Evolutionary conservation across 2,113 vertebrate genomes (phyloP), one percentile per base, ranked within the genome.

Genomic region (Genyomyrus donnyi): DNA sequence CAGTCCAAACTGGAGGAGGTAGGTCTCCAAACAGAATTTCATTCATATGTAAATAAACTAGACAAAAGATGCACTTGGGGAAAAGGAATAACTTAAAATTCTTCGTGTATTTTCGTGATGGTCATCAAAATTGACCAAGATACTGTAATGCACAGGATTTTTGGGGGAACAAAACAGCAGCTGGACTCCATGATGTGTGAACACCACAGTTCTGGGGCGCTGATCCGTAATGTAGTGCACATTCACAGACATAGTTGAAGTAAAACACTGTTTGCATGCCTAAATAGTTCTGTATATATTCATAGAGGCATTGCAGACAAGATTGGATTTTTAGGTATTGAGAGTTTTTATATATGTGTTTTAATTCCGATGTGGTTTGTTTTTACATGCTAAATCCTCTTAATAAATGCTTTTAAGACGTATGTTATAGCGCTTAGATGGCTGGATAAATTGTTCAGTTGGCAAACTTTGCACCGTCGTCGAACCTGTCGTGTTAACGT

Each of bases 1-100:
- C 98, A 99, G 94, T 97, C 97, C 93, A 99, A 99, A 91, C 95
- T 99, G 31, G 98, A 99, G 58, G 98, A 99, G 97, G 98, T 99
- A 95, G 39, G 89, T 85, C 45, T 85, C 83, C 39, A 85, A 48
- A 42, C 42, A 48, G 83, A 27, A 8, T 1, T 1, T 83, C 45
- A 85, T 48, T 85, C 83, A 85, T 85, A 85, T 85, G 83, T 48
- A 85, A 85, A 85, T 85, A 85, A 48, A 85, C 35, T n/a, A n/a
- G 83, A 48, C 45, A 85, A 85, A 85, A 48, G 83, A 48, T 46
- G 21, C 19, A 48, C 45, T 80, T 1, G n/a, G 21, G 83, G 39
- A 45, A 85, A 48, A 48, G 83, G 83, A 85, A 48, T 85, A 48
- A 85, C 83, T 46, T 85, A 85, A 45, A n/a, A 46, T 85, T 46